These are phyloP conservation scores for Anabacerthia variegaticeps DNA, from an alignment of 2,797 vertebrate species.

Conservation along the genomic window DNA sequence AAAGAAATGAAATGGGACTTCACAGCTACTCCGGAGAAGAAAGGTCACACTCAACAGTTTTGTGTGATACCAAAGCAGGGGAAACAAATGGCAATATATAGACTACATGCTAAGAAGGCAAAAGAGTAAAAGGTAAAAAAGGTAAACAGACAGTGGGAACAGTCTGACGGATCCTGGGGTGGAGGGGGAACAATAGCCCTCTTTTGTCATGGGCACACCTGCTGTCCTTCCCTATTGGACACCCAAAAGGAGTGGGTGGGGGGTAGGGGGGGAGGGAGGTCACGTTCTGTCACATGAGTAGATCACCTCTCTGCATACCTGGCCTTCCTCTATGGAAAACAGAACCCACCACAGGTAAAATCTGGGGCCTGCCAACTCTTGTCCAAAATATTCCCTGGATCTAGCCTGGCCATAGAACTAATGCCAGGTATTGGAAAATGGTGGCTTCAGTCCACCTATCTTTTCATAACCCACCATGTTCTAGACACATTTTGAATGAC, in stretches of 20 bases:
- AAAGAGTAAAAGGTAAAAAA: background rate
- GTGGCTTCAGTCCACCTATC: background rate
- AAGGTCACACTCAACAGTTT: background rate
- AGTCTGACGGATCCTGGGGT: rapidly evolving
- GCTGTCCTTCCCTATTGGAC: rapidly evolving
- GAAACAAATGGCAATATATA: background rate
- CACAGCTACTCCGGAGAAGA: background rate
- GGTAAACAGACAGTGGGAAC: rapidly evolving
- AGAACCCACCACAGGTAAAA: background rate
- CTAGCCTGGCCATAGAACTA: background rate
- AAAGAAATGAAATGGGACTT: background rate
- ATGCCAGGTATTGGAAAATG: background rate
- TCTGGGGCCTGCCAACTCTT: background rate
- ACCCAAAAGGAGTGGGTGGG: rapidly evolving
- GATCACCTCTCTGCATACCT: background rate
- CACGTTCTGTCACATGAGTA: background rate
- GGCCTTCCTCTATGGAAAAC: background rate
- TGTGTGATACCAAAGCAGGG: background rate
- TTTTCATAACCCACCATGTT: background rate
- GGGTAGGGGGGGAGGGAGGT: background rate
- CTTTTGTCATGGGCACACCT: rapidly evolving
- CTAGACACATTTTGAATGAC: background rate
- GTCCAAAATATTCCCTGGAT: background rate
- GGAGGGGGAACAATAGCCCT: rapidly evolving
- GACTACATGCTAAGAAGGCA: background rate